phyloP scores from a whole-genome alignment of 2,797 vertebrate genomes.

The Rhinella marina region DNA sequence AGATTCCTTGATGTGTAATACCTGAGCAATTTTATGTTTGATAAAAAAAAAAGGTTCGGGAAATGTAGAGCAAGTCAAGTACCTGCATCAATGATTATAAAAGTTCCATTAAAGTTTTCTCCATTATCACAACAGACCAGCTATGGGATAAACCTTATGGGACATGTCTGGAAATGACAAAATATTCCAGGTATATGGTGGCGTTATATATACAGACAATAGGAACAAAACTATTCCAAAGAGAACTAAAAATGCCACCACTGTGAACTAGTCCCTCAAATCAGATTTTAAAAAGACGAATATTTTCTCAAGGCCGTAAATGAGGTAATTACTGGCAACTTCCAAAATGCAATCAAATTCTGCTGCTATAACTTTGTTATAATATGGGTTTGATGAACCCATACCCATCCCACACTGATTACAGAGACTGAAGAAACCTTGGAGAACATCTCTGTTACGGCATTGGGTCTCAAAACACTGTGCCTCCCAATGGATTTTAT shows the following conservation, averaged over 20 bases:
- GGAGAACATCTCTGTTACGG: too few relatives aligned
- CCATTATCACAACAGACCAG: neutral
- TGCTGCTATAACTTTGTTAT: too few relatives aligned
- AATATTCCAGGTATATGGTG: neutral
- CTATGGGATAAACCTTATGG: neutral
- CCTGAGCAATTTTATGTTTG: neutral
- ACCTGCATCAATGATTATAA: neutral
- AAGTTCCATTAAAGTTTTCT: slow-evolving; percentile 6
- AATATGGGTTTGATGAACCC: too few relatives aligned
- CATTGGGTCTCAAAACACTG: too few relatives aligned
- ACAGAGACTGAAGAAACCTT: too few relatives aligned
- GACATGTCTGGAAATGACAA: neutral
- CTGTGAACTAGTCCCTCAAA: too few relatives aligned
- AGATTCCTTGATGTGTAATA: neutral
- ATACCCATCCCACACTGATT: too few relatives aligned
- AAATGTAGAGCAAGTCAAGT: neutral
- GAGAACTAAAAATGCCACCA: neutral
- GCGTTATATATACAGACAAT: neutral
- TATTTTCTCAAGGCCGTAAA: too few relatives aligned
- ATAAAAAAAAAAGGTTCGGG: neutral
- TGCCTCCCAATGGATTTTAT: too few relatives aligned
- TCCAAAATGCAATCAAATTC: too few relatives aligned
- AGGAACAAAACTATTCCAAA: neutral
- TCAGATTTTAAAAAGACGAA: too few relatives aligned
- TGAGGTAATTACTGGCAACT: too few relatives aligned